Conservation (phyloP, 1,140 invertebrate genomes). For the Hydropsyche tenuis region DNA sequence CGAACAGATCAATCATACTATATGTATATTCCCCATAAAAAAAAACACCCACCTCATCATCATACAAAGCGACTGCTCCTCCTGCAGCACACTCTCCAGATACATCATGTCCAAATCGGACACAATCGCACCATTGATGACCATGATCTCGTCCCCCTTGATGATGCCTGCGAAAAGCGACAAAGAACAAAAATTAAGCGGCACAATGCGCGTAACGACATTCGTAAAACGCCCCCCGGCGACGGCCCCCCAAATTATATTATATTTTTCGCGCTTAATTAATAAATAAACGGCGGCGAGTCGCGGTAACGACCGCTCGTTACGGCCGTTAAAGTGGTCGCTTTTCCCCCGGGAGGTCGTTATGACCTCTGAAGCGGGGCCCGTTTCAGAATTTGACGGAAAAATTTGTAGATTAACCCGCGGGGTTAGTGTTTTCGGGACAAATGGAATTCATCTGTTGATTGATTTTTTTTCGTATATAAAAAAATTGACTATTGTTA, state of each 20-base stretch:
- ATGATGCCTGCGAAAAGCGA: conserved; percentile 79
- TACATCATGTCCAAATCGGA: conserved; percentile 99
- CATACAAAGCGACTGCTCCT: conserved; percentile 94
- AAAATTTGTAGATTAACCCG: too few relatives aligned
- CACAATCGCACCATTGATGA: conserved; percentile 97
- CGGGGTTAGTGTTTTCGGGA: background rate
- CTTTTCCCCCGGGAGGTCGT: background rate
- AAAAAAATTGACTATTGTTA: too few relatives aligned
- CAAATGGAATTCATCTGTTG: too few relatives aligned
- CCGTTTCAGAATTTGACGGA: too few relatives aligned
- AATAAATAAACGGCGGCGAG: conserved; percentile 27
- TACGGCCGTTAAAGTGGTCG: conserved; percentile 22
- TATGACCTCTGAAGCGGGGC: conserved; percentile 13
- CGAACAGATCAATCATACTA: too few relatives aligned
- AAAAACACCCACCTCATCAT: conserved; percentile 82
- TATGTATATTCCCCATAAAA: too few relatives aligned
- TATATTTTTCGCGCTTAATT: conserved; percentile 31
- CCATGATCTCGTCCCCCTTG: conserved; percentile 97
- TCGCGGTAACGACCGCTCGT: conserved; percentile 30
- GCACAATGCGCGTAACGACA: background rate
- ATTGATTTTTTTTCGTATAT: too few relatives aligned
- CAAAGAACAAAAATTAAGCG: background rate
- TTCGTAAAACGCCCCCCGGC: background rate
- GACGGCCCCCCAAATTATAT: too few relatives aligned
- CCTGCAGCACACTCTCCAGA: conserved; percentile 93